A percentile compares a stretch with the other conserved stretches of the same genome.
Evolutionary conservation across 2,797 vertebrate species (phyloP).

Genomic region (Sebastes aleutianus): DNA sequence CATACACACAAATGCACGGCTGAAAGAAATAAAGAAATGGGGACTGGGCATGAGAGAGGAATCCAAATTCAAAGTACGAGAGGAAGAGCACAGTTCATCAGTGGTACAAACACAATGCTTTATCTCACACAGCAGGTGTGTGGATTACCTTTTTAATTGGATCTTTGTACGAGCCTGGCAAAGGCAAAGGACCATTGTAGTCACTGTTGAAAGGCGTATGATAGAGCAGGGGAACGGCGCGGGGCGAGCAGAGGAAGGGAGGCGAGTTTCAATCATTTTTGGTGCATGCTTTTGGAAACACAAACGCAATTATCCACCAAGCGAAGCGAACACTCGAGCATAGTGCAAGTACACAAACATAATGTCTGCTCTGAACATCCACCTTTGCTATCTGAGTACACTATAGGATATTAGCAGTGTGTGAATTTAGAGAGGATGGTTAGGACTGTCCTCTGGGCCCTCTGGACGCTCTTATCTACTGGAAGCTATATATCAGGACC

Average conservation of each 20-base stretch:
- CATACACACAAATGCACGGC: background rate
- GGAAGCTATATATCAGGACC: background rate
- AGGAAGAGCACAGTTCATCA: slow-evolving; percentile 35
- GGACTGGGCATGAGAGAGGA: background rate
- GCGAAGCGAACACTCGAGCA: background rate
- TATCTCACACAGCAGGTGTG: slow-evolving; percentile 59
- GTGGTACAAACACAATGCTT: slow-evolving; percentile 34
- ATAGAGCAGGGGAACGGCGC: slow-evolving; percentile 21
- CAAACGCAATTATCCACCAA: slow-evolving; percentile 34
- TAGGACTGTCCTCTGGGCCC: background rate
- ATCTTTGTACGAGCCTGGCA: slow-evolving; percentile 36
- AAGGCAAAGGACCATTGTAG: slow-evolving; percentile 43
- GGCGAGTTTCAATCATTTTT: slow-evolving; percentile 25
- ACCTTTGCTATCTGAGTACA: background rate
- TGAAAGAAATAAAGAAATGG: background rate
- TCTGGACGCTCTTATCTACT: slow-evolving; percentile 1
- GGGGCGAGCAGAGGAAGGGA: background rate
- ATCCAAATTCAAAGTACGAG: slow-evolving; percentile 11
- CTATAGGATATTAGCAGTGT: slow-evolving; percentile 7
- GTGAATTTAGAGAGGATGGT: background rate
- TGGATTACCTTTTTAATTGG: slow-evolving; percentile 66
- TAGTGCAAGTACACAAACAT: background rate
- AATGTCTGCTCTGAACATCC: background rate
- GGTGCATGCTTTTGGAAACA: slow-evolving; percentile 24
- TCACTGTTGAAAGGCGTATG: slow-evolving; percentile 21